Evolutionary conservation across 2,797 vertebrate genomes (phyloP).

Genomic region (Lateolabrax maculatus): DNA sequence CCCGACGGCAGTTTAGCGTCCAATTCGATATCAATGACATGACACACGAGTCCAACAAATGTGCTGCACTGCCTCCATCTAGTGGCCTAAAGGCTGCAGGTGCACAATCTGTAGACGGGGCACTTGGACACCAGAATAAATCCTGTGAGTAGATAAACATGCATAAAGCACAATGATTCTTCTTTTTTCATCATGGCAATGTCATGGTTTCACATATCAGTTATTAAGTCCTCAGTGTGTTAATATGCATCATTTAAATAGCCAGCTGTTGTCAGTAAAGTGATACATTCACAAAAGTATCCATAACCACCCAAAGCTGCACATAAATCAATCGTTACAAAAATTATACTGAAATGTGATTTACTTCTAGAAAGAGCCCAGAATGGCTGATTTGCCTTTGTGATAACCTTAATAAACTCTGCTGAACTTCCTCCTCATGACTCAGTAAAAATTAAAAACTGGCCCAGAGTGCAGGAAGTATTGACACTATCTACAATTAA

Average conservation of each 20-base stretch:
- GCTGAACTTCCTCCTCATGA: not conserved
- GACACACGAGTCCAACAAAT: not conserved
- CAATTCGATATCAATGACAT: not conserved
- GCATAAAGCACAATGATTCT: not conserved
- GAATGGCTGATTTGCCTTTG: not conserved
- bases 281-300: not conserved
- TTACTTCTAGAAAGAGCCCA: not conserved
- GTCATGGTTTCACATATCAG: not conserved
- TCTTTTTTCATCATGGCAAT: not conserved
- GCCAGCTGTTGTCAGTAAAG: not conserved
- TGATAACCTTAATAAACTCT: not conserved
- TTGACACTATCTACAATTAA: not conserved
- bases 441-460: not conserved
- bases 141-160: not conserved
- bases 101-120: not conserved
- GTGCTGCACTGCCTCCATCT: conserved; percentile 57
- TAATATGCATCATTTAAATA: not conserved
- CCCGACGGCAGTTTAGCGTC: not conserved
- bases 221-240: not conserved
- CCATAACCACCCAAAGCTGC: not conserved
- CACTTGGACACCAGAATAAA: not conserved
- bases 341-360: not conserved
- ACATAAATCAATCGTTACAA: not conserved
- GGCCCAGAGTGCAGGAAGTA: not conserved
- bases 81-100: conserved; percentile 18